Evolutionary conservation across 2,888 invertebrate species (phyloP), one percentile per base, ranked within the genome.

Genomic region (Phaedon cochleariae): DNA sequence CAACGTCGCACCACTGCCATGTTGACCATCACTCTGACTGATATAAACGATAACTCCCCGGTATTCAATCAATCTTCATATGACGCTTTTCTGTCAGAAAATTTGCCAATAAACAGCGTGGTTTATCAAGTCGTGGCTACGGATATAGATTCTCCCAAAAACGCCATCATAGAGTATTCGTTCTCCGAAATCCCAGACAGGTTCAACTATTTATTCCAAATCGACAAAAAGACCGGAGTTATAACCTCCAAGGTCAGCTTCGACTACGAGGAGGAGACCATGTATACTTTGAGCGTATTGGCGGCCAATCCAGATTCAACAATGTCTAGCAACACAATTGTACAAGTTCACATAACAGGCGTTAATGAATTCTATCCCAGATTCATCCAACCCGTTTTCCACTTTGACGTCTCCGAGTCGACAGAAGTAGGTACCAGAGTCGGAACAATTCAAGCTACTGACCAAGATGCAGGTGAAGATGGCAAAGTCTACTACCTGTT

Each of bases 41-140:
- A 98, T 80, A 93, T 97, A 37, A 97, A 96, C 79, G 96, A 98
- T 78, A 97, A 97, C 81, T 90, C 95, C 9, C 97, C 97, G 0
- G 85, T 86, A 12, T 98, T 97, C 79, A 92, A 93, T 81, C 91
- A 92, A 79, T 86, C 89, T 0, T 84, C 87, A 57, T 96, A 93
- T 79, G 87, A 92, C 74, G 93, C 93, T 0, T 92, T 88, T 78
- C 84, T 97, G 48, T 88, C 91, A 0, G 97, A 97, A 85, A 97
- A 97, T 80, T 88, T 91, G 12, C 90, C 91, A 0, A 83, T 90
- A 0, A 90, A 92, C 59, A 91, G 90, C 67, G 88, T 89, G 72
- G 92, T 96, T 9, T 92, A 88, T 75, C 89, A 88, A 81, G 89
- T 95, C 0, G 84, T 86, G 67, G 97, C 97, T 0, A 87, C 87